Evolutionary conservation across 1,140 invertebrate species (phyloP).

Genomic region (Sitobion miscanthi): DNA sequence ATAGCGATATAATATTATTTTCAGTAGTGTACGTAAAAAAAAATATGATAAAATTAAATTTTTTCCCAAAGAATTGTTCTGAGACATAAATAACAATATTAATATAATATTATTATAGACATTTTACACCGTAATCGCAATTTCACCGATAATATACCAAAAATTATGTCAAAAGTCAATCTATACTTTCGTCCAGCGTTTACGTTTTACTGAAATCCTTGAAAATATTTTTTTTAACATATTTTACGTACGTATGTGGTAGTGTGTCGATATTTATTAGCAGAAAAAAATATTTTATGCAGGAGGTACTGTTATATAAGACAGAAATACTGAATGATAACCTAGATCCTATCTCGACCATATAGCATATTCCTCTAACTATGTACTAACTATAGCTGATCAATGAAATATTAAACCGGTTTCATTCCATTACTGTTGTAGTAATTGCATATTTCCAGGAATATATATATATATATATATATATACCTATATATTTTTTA

Average conservation of each 20-base stretch:
- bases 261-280: not conserved
- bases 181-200: not conserved
- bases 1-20: not conserved
- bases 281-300: not conserved
- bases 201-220: not conserved
- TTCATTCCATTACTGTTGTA: slow-evolving; percentile 15
- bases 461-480: not conserved
- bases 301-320: slow-evolving; percentile 37
- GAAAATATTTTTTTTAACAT: not conserved
- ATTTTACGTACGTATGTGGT: not conserved
- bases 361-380: not conserved
- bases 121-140: not conserved
- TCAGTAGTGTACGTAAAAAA: not conserved
- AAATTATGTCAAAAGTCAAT: not conserved
- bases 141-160: not conserved
- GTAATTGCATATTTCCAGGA: slow-evolving; percentile 21
- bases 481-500: too few relatives aligned
- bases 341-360: not conserved
- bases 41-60: not conserved
- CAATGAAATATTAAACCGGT: slow-evolving; percentile 44
- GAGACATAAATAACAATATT: not conserved
- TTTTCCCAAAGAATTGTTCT: not conserved
- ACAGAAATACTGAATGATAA: slow-evolving; percentile 4
- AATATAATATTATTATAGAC: not conserved
- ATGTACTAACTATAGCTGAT: not conserved